Percentiles rank a stretch among this genome's conserved stretches.
These are phyloP conservation scores for Cactoblastis cactorum DNA, from an alignment of 2,888 invertebrate species.

Conservation along the genomic window DNA sequence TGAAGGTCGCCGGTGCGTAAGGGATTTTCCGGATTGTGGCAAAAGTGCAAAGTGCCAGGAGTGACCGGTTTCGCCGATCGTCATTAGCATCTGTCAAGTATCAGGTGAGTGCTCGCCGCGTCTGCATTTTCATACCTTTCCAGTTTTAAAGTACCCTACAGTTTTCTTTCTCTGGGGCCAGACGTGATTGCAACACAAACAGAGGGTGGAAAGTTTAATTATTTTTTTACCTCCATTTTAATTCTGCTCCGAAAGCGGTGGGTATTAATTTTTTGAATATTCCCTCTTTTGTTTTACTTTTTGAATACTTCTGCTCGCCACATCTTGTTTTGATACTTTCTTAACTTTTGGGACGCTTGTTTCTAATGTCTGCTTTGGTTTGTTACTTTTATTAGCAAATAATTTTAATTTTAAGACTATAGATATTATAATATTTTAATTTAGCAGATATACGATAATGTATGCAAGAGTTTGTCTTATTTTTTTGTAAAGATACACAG, in stretches of 20 bases:
- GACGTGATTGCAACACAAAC: conserved; percentile 34
- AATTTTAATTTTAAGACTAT: too few species aligned
- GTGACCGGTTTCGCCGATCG: conserved; percentile 42
- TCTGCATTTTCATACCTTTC: conserved; percentile 55
- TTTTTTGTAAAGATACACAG: too few species aligned
- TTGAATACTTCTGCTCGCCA: conserved; percentile 6
- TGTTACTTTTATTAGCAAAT: too few species aligned
- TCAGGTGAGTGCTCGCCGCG: conserved; percentile 57
- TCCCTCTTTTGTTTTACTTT: conserved; percentile 10
- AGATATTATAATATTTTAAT: too few species aligned
- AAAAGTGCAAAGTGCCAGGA: conserved; percentile 50
- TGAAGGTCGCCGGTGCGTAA: conserved; percentile 47
- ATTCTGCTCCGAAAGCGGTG: conserved; percentile 23
- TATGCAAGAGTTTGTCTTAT: too few species aligned
- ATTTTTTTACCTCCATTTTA: conserved; percentile 23
- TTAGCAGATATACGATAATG: too few species aligned
- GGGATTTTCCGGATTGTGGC: conserved; percentile 64
- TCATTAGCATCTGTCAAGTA: conserved; percentile 68
- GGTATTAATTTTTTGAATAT: conserved; percentile 20
- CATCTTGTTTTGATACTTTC: neutral
- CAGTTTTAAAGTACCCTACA: conserved; percentile 37
- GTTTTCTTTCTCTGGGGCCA: conserved; percentile 38
- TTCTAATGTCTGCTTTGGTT: neutral
- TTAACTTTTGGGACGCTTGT: neutral
- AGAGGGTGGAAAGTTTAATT: conserved; percentile 28